A percentile compares a stretch with the other conserved stretches of the same genome.
Conservation (phyloP, 1,140 invertebrate genomes). For the Drosophila erecta region DNA sequence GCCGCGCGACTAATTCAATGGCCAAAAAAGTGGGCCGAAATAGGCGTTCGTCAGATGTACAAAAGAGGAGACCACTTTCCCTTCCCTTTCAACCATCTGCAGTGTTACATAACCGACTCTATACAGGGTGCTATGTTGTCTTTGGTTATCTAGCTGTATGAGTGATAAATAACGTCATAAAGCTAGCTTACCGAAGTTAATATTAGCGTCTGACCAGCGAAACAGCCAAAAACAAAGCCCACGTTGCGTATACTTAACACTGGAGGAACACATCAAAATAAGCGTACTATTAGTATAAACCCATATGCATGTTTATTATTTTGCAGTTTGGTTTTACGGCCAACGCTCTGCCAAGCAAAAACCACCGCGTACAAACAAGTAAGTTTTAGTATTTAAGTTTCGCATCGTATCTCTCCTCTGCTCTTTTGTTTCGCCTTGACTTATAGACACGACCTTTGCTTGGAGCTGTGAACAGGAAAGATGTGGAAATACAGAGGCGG, state of each 20-base stretch:
- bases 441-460: conserved; percentile 51
- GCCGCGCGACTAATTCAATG: conserved; percentile 34
- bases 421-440: conserved; percentile 26
- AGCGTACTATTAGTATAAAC: neutral
- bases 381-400: conserved; percentile 39
- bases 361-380: conserved; percentile 5
- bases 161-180: conserved; percentile 85
- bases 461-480: neutral
- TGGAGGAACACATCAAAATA: neutral
- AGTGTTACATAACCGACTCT: conserved; percentile 13
- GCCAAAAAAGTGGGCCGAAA: conserved; percentile 32
- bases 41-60: conserved; percentile 24
- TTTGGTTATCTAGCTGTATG: conserved; percentile 85
- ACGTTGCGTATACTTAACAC: conserved; percentile 38
- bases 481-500: conserved; percentile 1
- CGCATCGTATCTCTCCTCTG: conserved; percentile 5
- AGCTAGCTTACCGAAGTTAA: conserved; percentile 85
- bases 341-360: conserved; percentile 35
- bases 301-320: conserved; percentile 26
- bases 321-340: conserved; percentile 40
- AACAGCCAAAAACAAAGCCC: conserved; percentile 13
- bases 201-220: conserved; percentile 77
- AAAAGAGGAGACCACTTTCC: conserved; percentile 27
- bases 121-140: conserved; percentile 84
- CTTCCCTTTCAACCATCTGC: conserved; percentile 23